phyloP scores from a whole-genome alignment of 2,113 vertebrate species.

The Cygnus buccinator region DNA sequence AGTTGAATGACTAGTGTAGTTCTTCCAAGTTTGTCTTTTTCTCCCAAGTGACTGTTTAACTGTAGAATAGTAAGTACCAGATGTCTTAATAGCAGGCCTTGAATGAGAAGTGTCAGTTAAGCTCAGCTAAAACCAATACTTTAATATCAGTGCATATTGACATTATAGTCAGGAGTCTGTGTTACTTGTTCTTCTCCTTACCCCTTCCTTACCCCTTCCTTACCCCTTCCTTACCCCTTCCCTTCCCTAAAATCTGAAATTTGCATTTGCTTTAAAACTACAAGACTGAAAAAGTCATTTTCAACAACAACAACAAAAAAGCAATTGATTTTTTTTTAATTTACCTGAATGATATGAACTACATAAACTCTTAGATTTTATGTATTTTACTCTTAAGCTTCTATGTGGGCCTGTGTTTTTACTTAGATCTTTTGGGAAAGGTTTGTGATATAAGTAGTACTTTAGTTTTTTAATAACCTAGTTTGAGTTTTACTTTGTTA shows the following conservation, averaged over 20 bases:
- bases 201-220: no score
- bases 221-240: no score
- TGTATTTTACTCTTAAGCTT: neutral
- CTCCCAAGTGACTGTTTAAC: neutral
- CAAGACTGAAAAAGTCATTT: neutral
- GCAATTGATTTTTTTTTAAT: neutral
- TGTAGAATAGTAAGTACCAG: constrained; percentile 6
- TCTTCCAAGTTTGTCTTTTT: neutral
- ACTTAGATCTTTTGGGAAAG: neutral
- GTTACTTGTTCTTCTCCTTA: neutral
- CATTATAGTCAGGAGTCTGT: neutral
- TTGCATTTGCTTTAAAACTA: neutral
- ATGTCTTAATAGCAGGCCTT: neutral
- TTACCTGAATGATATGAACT: neutral
- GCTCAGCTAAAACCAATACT: neutral
- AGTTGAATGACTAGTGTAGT: constrained; percentile 1
- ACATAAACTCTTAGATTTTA: neutral
- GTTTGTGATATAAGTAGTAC: neutral
- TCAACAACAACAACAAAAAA: neutral
- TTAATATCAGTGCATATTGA: neutral
- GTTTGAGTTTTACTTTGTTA: neutral
- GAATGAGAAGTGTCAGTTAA: neutral
- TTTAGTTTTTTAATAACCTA: neutral
- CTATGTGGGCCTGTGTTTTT: neutral
- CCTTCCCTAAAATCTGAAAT: neutral